These are phyloP conservation scores for Pteronotus mesoamericanus DNA, from an alignment of 2,797 vertebrate genomes.

Conservation along the genomic window DNA sequence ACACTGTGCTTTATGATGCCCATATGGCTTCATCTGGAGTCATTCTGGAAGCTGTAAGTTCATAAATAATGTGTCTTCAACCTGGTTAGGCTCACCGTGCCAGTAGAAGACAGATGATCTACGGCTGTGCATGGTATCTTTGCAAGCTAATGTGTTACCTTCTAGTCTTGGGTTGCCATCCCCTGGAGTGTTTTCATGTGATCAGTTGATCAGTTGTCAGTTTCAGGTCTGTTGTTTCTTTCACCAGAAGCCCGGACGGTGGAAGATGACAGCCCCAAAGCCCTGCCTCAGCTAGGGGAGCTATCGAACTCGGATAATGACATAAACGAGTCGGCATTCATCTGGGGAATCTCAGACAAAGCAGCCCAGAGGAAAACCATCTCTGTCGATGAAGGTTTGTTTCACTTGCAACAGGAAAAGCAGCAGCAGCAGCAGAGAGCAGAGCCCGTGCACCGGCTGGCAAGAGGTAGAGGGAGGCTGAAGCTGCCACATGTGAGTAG, in stretches of 20 bases:
- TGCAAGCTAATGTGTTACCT: constrained; percentile 60
- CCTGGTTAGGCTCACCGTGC: constrained; percentile 73
- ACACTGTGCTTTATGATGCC: background rate
- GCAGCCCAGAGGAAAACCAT: constrained; percentile 84
- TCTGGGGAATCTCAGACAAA: constrained; percentile 79
- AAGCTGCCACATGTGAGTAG: constrained; percentile 86
- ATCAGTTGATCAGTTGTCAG: constrained; percentile 87
- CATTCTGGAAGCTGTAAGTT: constrained; percentile 23
- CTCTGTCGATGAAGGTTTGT: constrained; percentile 83
- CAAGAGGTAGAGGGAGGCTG: constrained; percentile 83
- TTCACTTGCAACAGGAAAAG: constrained; percentile 81
- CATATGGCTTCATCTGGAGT: constrained; percentile 14
- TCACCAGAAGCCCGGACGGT: constrained; percentile 84
- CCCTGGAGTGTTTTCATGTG: constrained; percentile 76
- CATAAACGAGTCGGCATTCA: constrained; percentile 71
- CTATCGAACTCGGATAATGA: constrained; percentile 69
- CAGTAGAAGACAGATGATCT: constrained; percentile 73
- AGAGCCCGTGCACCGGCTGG: constrained; percentile 79
- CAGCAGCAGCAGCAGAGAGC: constrained; percentile 69
- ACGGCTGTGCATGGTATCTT: constrained; percentile 68
- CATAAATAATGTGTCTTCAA: constrained; percentile 63
- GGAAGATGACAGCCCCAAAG: constrained; percentile 85
- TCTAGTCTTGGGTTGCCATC: constrained; percentile 78
- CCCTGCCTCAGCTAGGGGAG: constrained; percentile 75
- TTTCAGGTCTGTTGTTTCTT: constrained; percentile 87